Evolutionary conservation across 92 coral and sea anemone genomes (phyloP).

Genomic region (Isaurus tuberculatus): DNA sequence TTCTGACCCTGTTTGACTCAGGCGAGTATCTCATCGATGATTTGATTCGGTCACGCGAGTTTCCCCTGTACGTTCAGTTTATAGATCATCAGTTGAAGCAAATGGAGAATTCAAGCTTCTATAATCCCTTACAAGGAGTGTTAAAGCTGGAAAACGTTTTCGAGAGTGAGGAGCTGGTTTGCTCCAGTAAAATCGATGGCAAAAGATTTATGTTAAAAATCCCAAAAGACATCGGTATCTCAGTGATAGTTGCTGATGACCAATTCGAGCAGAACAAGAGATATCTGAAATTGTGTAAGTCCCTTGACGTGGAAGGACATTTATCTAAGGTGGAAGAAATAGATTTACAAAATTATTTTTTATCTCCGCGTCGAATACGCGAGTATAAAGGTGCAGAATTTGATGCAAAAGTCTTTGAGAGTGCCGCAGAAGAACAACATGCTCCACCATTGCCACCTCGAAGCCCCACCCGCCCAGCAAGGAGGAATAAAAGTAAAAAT

Average conservation of each 20-base stretch:
- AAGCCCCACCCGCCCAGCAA: not conserved
- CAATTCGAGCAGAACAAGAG: slow-evolving; percentile 44
- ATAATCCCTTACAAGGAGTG: slow-evolving; percentile 25
- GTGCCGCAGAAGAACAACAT: not conserved
- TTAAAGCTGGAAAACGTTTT: slow-evolving; percentile 20
- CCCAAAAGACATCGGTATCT: slow-evolving; percentile 32
- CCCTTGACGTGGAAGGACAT: slow-evolving; percentile 24
- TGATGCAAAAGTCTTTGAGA: not conserved
- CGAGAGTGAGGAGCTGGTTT: slow-evolving; percentile 21
- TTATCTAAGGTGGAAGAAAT: slow-evolving; percentile 8
- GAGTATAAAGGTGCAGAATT: slow-evolving; percentile 17
- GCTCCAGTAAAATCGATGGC: slow-evolving; percentile 7
- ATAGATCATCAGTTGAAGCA: slow-evolving; percentile 4
- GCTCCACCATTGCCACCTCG: slow-evolving; percentile 35
- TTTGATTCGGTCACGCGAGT: slow-evolving; percentile 2
- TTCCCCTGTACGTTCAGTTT: slow-evolving; percentile 53
- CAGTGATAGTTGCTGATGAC: slow-evolving; percentile 43
- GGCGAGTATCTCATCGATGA: slow-evolving; percentile 50
- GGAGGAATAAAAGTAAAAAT: not conserved
- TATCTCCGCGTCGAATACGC: slow-evolving; percentile 1
- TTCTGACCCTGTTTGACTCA: slow-evolving; percentile 20
- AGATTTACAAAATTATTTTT: not conserved
- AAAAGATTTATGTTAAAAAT: slow-evolving; percentile 40
- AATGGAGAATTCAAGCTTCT: not conserved
- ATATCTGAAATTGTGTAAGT: slow-evolving; percentile 32